phyloP scores from a whole-genome alignment of 1,140 invertebrate genomes.

The Diuraphis noxia region DNA sequence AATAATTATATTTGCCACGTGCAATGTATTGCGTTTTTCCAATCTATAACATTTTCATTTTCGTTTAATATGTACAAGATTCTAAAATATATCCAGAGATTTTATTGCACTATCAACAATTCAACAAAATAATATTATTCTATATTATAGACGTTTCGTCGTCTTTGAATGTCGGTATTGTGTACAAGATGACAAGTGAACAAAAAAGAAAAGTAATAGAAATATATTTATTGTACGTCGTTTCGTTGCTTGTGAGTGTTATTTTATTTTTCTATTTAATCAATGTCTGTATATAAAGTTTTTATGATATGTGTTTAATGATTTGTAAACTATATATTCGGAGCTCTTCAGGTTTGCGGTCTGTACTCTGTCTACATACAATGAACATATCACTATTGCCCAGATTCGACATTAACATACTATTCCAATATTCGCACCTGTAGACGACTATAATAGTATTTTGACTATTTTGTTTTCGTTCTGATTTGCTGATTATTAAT shows the following conservation, averaged over 20 bases:
- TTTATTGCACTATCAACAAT: background rate
- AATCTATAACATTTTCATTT: background rate
- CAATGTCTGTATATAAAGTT: background rate
- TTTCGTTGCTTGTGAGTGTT: background rate
- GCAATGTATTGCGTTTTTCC: background rate
- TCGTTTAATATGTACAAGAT: background rate
- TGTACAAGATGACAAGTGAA: background rate
- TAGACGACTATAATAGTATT: background rate
- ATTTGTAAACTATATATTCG: slow-evolving; percentile 1
- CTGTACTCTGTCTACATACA: background rate
- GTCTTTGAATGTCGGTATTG: background rate
- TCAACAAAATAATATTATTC: background rate
- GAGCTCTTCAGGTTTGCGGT: background rate
- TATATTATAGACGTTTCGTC: background rate
- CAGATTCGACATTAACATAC: background rate
- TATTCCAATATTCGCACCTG: background rate
- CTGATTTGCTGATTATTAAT: background rate
- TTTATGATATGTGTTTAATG: background rate
- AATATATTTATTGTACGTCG: background rate
- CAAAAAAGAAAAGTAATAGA: background rate
- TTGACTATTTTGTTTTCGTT: background rate
- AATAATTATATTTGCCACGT: background rate
- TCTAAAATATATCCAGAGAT: background rate
- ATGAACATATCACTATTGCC: background rate
- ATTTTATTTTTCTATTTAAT: background rate